Conservation (phyloP, 2,888 invertebrate species). For the Merodon equestris region DNA sequence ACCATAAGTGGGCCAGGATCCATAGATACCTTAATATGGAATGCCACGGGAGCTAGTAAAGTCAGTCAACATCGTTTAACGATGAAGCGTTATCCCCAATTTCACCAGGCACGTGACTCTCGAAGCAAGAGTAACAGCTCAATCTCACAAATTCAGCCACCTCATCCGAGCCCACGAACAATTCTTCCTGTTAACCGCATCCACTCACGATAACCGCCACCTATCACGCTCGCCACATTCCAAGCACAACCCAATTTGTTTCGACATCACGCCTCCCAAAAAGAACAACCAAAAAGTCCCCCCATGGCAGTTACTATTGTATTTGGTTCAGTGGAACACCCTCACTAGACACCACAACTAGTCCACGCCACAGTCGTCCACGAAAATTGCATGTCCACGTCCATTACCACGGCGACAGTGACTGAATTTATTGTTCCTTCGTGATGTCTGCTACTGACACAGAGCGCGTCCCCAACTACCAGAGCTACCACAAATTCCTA, state of each 20-base stretch:
- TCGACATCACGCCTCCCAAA: conserved; percentile 27
- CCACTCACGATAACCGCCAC: conserved; percentile 41
- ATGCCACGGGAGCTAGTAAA: too few species aligned
- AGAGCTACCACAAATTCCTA: conserved; percentile 60
- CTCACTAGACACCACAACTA: conserved; percentile 51
- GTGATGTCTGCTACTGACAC: conserved; percentile 44
- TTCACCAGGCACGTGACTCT: too few species aligned
- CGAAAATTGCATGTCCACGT: conserved; percentile 57
- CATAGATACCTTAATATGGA: too few species aligned
- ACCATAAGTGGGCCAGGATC: too few species aligned
- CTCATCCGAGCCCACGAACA: neutral
- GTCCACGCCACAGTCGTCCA: conserved; percentile 6
- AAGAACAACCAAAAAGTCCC: neutral
- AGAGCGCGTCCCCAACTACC: neutral
- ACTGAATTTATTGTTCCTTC: conserved; percentile 64
- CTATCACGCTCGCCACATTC: conserved; percentile 48
- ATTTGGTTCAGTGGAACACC: conserved; percentile 65
- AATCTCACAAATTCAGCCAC: too few species aligned
- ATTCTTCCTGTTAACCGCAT: conserved; percentile 40
- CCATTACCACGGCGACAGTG: conserved; percentile 59
- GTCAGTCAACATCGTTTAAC: too few species aligned
- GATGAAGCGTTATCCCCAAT: too few species aligned
- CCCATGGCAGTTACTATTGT: neutral
- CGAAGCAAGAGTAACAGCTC: too few species aligned
- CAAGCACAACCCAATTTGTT: conserved; percentile 54